Evolutionary conservation across 2,113 vertebrate species (phyloP).

Genomic region (Fulmarus glacialis): DNA sequence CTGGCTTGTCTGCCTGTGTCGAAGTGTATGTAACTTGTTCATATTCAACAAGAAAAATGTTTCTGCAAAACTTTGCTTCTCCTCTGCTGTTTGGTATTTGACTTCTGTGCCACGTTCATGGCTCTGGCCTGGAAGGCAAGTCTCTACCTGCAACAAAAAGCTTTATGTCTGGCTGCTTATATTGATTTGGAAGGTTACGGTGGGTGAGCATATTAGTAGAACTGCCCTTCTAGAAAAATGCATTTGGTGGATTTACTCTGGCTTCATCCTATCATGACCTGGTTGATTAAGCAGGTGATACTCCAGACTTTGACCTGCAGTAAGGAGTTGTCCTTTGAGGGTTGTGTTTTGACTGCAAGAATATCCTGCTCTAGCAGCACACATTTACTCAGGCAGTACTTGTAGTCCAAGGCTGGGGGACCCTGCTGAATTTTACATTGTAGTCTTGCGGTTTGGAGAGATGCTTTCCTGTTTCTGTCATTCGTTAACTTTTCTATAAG

Average conservation of each 20-base stretch:
- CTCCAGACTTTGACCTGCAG: not conserved
- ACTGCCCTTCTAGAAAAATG: not conserved
- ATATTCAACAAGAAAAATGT: not conserved
- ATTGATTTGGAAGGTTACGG: not conserved
- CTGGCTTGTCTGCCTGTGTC: not conserved
- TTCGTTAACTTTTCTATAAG: not conserved
- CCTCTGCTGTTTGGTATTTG: not conserved
- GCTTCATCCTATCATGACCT: not conserved
- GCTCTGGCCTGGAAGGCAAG: not conserved
- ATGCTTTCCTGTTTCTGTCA: not conserved
- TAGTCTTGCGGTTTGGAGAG: not conserved
- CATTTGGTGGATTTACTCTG: not conserved
- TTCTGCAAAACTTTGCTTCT: not conserved
- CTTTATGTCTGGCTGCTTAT: not conserved
- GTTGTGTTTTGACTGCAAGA: not conserved
- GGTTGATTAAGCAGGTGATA: not conserved
- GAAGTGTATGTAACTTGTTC: not conserved
- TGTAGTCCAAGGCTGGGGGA: not conserved
- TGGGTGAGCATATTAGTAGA: not conserved
- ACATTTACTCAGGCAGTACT: not conserved
- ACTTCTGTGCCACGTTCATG: accelerated
- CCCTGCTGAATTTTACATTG: not conserved
- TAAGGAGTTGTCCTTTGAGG: not conserved
- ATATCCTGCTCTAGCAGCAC: not conserved
- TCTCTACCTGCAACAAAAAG: not conserved